Percentiles rank a stretch among this genome's conserved stretches.
Conservation (phyloP, 1,140 invertebrate species). For the Drosophila funebris region DNA sequence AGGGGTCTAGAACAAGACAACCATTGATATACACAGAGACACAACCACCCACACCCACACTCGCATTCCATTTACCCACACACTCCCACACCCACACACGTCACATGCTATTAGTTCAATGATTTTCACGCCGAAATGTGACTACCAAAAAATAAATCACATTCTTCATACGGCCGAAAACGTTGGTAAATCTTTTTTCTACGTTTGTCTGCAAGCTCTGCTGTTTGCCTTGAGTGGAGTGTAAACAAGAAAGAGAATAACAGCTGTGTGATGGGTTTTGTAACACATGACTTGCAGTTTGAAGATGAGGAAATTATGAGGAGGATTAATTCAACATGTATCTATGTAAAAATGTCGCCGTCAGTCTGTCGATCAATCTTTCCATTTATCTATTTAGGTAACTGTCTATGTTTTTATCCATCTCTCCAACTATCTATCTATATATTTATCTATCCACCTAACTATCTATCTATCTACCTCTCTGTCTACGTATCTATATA, state of each 20-base stretch:
- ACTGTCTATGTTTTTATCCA: too few species aligned
- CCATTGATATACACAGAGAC: slow-evolving; percentile 13
- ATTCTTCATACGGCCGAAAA: slow-evolving; percentile 53
- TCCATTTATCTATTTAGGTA: too few species aligned
- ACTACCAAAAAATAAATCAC: slow-evolving; percentile 67
- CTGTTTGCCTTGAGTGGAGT: slow-evolving; percentile 6
- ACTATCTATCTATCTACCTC: too few species aligned
- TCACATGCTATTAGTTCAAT: slow-evolving; percentile 81
- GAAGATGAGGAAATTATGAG: too few species aligned
- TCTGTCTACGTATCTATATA: too few species aligned
- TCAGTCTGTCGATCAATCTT: too few species aligned
- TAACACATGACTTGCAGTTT: too few species aligned
- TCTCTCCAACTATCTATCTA: too few species aligned
- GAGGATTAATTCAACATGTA: too few species aligned
- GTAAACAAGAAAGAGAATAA: slow-evolving; percentile 5
- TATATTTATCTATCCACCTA: too few species aligned
- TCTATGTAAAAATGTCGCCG: too few species aligned
- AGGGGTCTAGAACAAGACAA: slow-evolving; percentile 58
- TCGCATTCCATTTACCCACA: too few species aligned
- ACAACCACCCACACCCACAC: neutral
- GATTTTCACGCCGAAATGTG: slow-evolving; percentile 76
- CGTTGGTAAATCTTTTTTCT: slow-evolving; percentile 53
- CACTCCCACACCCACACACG: slow-evolving; percentile 30
- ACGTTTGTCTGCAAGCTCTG: slow-evolving; percentile 23
- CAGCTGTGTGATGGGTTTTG: neutral